phyloP scores from a whole-genome alignment of 2,113 vertebrate genomes.

The Sinocyclocheilus rhinocerous region DNA sequence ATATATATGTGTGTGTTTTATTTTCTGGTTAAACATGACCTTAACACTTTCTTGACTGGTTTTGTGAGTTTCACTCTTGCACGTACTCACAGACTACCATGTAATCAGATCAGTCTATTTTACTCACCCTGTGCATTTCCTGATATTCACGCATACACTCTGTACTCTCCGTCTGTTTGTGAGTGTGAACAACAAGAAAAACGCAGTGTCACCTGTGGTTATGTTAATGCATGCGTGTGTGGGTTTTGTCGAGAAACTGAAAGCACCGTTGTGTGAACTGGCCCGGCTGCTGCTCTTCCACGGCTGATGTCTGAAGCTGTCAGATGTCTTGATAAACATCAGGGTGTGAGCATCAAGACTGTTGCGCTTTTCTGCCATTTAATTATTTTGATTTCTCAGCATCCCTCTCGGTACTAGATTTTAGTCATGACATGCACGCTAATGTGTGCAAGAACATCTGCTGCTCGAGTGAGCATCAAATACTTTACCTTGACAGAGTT shows the following conservation, averaged over 20 bases:
- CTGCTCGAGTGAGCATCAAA: background rate
- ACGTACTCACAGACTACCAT: background rate
- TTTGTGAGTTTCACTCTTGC: background rate
- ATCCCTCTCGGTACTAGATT: background rate
- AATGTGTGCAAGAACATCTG: background rate
- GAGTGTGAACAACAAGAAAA: conserved; percentile 56
- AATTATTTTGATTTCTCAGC: conserved; percentile 8
- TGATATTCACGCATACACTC: conserved; percentile 31
- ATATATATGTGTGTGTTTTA: background rate
- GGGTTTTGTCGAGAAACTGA: conserved; percentile 60
- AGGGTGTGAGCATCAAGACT: background rate
- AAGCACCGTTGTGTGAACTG: conserved; percentile 47
- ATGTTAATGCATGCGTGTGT: conserved; percentile 37
- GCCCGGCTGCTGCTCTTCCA: background rate
- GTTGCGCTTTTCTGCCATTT: background rate
- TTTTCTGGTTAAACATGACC: background rate
- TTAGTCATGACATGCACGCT: background rate
- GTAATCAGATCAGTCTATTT: background rate
- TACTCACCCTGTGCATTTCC: conserved; percentile 45
- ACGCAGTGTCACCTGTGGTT: conserved; percentile 63
- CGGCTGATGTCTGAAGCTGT: conserved; percentile 7
- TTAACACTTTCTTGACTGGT: background rate
- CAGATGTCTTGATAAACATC: conserved; percentile 49
- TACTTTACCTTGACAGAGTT: background rate
- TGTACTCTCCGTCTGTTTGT: background rate